Base-by-base conservation (phyloP, 2,113 vertebrate genomes). In the Herpailurus yagouaroundi region DNA sequence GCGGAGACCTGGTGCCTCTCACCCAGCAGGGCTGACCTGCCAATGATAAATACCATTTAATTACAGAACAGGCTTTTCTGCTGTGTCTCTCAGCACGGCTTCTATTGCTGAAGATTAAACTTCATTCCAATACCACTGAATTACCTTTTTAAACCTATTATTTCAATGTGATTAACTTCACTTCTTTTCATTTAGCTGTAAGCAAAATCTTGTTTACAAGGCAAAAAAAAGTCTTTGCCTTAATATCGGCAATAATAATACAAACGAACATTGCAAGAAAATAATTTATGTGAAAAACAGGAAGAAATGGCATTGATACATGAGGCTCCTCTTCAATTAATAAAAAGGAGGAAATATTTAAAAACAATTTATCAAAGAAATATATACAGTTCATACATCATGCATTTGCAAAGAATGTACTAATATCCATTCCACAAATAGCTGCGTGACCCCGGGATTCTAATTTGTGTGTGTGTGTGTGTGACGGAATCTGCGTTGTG, bases 301-400 rank as follows among this genome's bases (percentile, higher is more conserved):
- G 98, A 98, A 98, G 98, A 99, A 99, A 98, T 99, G 99, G 99
- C 99, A 99, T 99, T 99, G 99, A 99, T 99, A 98, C 99, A 99
- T 99, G 99, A 99, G 99, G 99, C 99, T 99, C 99, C 99, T 99
- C 99, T 99, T 99, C 99, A 99, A 99, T 99, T 99, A 99, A 99
- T 99, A 99, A 99, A 99, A 99, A 99, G 99, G 99, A 99, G 99
- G 99, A 99, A 99, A 99, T 99, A 99, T 99, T 99, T 99, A 99
- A 99, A 99, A 99, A 99, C 99, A 99, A 99, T 99, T 99, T 99
- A 99, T 99, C 99, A 99, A 98, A 97, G 97, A 99, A 99, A 99
- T 99, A 99, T 99, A 99, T 99, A 99, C 99, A 99, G 99, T 98
- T 99, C 99, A 99, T 99, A 99, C 97, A 99, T 99, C 99, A 99